These are phyloP conservation scores for Spodoptera littoralis DNA, from an alignment of 2,888 invertebrate genomes.

Conservation along the genomic window DNA sequence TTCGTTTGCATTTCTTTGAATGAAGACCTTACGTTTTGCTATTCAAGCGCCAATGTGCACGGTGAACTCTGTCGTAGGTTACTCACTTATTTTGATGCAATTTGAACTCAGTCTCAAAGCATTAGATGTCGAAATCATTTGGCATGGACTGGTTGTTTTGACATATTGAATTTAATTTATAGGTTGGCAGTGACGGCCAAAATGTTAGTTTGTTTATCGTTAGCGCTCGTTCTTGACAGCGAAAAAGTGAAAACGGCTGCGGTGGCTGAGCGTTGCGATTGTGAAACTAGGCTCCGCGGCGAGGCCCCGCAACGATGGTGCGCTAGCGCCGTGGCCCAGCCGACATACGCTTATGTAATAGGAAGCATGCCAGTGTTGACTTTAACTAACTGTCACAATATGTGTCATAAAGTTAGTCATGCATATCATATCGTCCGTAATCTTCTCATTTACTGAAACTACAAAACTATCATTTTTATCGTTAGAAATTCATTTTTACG, in stretches of 20 bases:
- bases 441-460: conserved; percentile 51
- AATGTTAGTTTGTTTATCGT: conserved; percentile 88
- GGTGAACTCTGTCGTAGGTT: conserved; percentile 68
- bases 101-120: conserved; percentile 70
- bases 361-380: conserved; percentile 67
- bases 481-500: conserved; percentile 6
- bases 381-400: conserved; percentile 59
- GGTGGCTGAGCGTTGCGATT: conserved; percentile 79
- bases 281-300: conserved; percentile 82
- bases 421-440: conserved; percentile 24
- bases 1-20: conserved; percentile 55
- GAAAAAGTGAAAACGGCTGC: conserved; percentile 88
- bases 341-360: conserved; percentile 74
- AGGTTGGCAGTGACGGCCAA: conserved; percentile 83
- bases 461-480: neutral
- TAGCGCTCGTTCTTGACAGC: conserved; percentile 88
- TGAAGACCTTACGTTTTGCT: conserved; percentile 76
- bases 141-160: conserved; percentile 60
- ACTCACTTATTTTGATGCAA: conserved; percentile 63
- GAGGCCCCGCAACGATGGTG: conserved; percentile 72
- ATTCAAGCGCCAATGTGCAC: conserved; percentile 69
- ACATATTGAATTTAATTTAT: conserved; percentile 59
- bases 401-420: conserved; percentile 46
- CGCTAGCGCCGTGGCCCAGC: conserved; percentile 62
- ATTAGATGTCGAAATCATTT: conserved; percentile 67